Evolutionary conservation across 2,113 vertebrate species (phyloP), one percentile per base, ranked within the genome.

Genomic region (Accipiter cooperii): DNA sequence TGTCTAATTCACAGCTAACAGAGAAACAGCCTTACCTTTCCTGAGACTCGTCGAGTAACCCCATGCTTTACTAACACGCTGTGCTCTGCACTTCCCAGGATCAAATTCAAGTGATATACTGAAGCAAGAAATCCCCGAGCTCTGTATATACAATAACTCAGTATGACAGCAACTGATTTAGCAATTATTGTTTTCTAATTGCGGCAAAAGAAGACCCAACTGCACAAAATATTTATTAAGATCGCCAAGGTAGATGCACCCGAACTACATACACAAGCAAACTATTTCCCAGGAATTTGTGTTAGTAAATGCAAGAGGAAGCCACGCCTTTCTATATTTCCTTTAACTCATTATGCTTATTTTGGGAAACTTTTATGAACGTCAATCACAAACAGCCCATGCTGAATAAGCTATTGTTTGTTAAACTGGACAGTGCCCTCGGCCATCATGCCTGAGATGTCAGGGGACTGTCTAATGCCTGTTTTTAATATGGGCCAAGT

Each of bases 401-500:
- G 55, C 84, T 4, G 40, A 84, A 84, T 47, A 5, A 65, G 51
- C 81, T 29, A 58, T 73, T 95, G 94, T 88, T 84, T 68, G 33
- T 52, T 14, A 17, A 11, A 36, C 64, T 3, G 97, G 96, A 86
- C 89, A 69, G 75, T 89, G 96, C 94, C 88, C 75, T 78, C 8
- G 31, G 76, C 64, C 89, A 93, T 89, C 79, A 1, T 34, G 87
- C 74, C 94, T 8, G 29, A 38, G 54, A 78, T 64, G 46, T 57
- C 80, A 55, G 84, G 95, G 91, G 10, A 69, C 94, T 46, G 69
- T 15, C 94, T 88, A 21, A 80, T 63, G 96, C 73, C 97, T 98
- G 97, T 44, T 94, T 98, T 95, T 96, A 89, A 95, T 87, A 96
- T 3, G 82, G 58, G 74, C 94, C 97, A 93, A 96, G 95, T 96